Conservation (phyloP, 37 sponge, comb jelly and placozoan species). For the Diacarnus erythraeanus region DNA sequence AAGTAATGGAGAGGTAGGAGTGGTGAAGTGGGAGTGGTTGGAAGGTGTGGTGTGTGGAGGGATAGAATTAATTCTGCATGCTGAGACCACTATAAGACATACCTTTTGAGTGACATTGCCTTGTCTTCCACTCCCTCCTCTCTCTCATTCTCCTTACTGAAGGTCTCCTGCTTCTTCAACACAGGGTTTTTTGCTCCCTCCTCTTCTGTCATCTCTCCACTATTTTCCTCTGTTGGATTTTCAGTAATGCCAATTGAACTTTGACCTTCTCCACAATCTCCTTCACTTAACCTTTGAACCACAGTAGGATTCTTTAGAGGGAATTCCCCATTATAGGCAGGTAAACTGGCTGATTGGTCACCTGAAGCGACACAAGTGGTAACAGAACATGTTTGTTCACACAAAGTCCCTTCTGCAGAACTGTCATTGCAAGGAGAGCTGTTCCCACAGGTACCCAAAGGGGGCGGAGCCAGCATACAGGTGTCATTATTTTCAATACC, state of each 20-base stretch:
- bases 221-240: background rate
- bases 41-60: background rate
- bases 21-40: background rate
- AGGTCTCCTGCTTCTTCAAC: background rate
- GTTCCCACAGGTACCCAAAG: background rate
- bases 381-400: too few relatives aligned
- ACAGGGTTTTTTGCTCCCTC: background rate
- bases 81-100: background rate
- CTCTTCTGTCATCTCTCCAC: background rate
- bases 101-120: background rate
- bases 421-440: background rate
- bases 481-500: background rate
- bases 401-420: background rate
- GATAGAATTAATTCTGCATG: too few relatives aligned
- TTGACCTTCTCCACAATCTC: background rate
- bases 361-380: too few relatives aligned
- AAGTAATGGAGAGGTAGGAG: background rate
- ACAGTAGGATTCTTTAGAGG: too few relatives aligned
- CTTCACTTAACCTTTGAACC: background rate
- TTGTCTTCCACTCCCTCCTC: constrained; percentile 18
- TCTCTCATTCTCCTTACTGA: constrained; percentile 15
- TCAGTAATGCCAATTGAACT: background rate
- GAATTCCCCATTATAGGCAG: too few relatives aligned
- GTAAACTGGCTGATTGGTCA: too few relatives aligned
- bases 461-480: background rate